Evolutionary conservation across 2,113 vertebrate genomes (phyloP).

Genomic region (Sisor rabdophorus): DNA sequence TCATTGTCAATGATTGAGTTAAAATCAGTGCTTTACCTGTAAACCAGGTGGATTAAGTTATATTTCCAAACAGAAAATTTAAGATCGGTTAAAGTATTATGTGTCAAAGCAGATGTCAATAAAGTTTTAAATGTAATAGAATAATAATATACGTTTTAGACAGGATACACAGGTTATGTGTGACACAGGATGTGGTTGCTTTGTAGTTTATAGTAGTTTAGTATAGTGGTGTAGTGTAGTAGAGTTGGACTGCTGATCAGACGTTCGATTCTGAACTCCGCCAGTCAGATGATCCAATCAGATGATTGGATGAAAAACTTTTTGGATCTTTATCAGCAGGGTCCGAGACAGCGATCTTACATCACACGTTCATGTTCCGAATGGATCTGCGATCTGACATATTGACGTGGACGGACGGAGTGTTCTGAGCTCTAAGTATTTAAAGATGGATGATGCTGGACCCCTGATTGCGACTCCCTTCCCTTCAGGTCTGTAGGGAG

Average conservation of each 20-base stretch:
- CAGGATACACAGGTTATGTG: slow-evolving; percentile 65
- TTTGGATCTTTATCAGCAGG: slow-evolving; percentile 17
- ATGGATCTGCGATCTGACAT: slow-evolving; percentile 48
- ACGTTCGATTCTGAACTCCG: too few species aligned
- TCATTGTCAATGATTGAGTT: slow-evolving; percentile 3
- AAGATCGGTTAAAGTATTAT: slow-evolving; percentile 60
- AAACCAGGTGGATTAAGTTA: slow-evolving; percentile 27
- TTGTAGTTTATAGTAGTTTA: too few species aligned
- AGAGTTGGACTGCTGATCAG: too few species aligned
- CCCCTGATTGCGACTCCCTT: slow-evolving; percentile 39
- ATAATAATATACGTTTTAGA: too few species aligned
- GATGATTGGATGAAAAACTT: too few species aligned
- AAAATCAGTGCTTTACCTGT: slow-evolving; percentile 54
- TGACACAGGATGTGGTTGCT: slow-evolving; percentile 9
- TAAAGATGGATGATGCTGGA: slow-evolving; percentile 36
- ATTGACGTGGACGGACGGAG: slow-evolving; percentile 53
- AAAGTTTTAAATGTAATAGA: too few species aligned
- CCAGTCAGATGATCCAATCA: too few species aligned
- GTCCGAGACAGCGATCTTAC: slow-evolving; percentile 47
- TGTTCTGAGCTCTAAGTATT: slow-evolving; percentile 50
- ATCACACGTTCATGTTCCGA: slow-evolving; percentile 30
- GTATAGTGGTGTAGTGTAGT: too few species aligned
- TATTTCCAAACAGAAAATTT: slow-evolving; percentile 9
- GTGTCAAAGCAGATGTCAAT: slow-evolving; percentile 53
- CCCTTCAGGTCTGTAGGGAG: slow-evolving; percentile 32